phyloP scores from a whole-genome alignment of 2,113 vertebrate species.

The Chamaea fasciata region DNA sequence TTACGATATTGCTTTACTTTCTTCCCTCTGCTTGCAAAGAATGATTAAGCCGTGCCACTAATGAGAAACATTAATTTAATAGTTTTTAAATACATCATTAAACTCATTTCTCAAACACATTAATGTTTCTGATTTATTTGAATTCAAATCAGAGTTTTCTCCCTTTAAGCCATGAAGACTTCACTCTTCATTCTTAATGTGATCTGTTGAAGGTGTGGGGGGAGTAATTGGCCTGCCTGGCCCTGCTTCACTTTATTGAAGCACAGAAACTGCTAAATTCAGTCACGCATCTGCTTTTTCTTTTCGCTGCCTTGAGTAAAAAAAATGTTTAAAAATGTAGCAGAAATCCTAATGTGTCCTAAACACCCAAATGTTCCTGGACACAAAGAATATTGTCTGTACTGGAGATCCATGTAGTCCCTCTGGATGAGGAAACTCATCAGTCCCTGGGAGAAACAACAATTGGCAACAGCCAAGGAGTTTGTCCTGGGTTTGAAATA shows the following conservation, averaged over 20 bases:
- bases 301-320: background rate
- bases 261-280: background rate
- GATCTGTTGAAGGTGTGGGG: background rate
- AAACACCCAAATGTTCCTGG: background rate
- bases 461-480: background rate
- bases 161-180: background rate
- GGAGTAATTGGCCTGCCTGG: background rate
- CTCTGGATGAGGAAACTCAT: no score
- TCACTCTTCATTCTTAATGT: background rate
- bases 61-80: conserved; percentile 60
- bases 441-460: background rate
- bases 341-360: background rate
- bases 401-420: accelerated
- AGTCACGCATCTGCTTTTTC: background rate
- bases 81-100: conserved; percentile 64
- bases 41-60: conserved; percentile 38
- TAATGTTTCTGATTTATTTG: conserved; percentile 38
- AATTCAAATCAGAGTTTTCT: conserved; percentile 16
- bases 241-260: background rate
- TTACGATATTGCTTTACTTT: conserved; percentile 48
- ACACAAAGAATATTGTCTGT: accelerated
- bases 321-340: background rate
- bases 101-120: conserved; percentile 36
- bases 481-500: background rate
- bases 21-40: background rate